Evolutionary conservation across 2,797 vertebrate species (phyloP).

Genomic region (Poeciliopsis infans): DNA sequence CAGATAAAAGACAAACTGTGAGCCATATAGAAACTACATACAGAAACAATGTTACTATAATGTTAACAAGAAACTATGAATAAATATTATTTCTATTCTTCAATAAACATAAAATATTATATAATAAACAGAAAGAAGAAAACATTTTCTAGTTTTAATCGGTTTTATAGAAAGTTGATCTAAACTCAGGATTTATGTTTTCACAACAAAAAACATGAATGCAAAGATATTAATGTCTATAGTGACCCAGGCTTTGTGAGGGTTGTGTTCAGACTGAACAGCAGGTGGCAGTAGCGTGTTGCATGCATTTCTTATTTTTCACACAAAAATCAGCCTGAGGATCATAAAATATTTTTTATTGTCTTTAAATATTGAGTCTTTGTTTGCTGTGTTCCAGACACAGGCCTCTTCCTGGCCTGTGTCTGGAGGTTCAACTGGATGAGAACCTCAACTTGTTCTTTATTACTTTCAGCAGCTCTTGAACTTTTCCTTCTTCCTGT

Average conservation of each 20-base stretch:
- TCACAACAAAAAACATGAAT: not conserved
- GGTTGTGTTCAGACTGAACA: not conserved
- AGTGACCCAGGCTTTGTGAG: not conserved
- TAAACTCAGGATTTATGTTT: not conserved
- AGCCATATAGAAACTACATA: not conserved
- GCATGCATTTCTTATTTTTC: not conserved
- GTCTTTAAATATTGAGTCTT: not conserved
- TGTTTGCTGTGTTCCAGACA: not conserved
- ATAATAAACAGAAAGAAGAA: not conserved
- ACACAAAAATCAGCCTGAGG: not conserved
- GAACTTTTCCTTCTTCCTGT: not conserved
- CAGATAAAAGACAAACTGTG: not conserved
- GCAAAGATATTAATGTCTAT: not conserved
- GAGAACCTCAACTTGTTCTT: not conserved
- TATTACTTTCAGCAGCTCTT: not conserved
- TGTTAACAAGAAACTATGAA: not conserved
- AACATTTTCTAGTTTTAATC: not conserved
- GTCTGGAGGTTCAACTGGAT: not conserved
- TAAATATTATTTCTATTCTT: not conserved
- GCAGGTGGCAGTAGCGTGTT: not conserved
- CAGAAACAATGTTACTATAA: not conserved
- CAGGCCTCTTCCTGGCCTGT: no score
- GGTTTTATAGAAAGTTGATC: not conserved
- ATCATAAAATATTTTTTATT: not conserved
- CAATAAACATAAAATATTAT: not conserved